phyloP scores from a whole-genome alignment of 35 echinoderm and acorn worm species.

The Nesometra sesokonis region DNA sequence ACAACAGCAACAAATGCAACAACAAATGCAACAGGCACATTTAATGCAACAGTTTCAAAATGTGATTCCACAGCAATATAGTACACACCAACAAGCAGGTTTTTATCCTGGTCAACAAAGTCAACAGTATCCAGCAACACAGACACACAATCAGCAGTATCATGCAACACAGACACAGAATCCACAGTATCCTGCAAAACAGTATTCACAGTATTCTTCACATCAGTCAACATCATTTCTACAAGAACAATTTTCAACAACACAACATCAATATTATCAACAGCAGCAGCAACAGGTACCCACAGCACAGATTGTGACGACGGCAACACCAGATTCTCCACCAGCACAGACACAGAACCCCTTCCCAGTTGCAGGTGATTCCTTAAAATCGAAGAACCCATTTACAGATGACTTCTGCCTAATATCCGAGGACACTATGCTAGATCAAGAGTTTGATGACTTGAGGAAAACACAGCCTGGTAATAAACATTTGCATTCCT shows the following conservation, averaged over 20 bases:
- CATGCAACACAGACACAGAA: slow-evolving; percentile 4
- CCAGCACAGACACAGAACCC: neutral
- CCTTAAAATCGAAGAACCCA: slow-evolving; percentile 10
- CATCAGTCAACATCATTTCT: slow-evolving; percentile 34
- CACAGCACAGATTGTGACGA: slow-evolving; percentile 14
- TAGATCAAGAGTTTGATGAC: slow-evolving; percentile 77
- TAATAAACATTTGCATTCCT: neutral
- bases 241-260: slow-evolving; percentile 33
- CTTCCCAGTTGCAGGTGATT: neutral
- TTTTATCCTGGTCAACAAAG: neutral
- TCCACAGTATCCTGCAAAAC: slow-evolving; percentile 11
- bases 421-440: slow-evolving; percentile 38
- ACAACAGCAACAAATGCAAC: slow-evolving; percentile 5
- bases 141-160: slow-evolving; percentile 3
- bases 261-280: slow-evolving; percentile 23
- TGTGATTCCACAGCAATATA: slow-evolving; percentile 15
- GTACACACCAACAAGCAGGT: slow-evolving; percentile 2
- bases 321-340: slow-evolving; percentile 11
- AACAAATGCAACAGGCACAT: neutral
- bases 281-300: slow-evolving; percentile 41
- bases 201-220: neutral
- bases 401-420: slow-evolving; percentile 37
- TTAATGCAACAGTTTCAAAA: slow-evolving; percentile 16
- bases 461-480: slow-evolving; percentile 44
- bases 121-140: neutral